Evolutionary conservation across 2,888 invertebrate species (phyloP).

Genomic region (Ectemnius cavifrons): DNA sequence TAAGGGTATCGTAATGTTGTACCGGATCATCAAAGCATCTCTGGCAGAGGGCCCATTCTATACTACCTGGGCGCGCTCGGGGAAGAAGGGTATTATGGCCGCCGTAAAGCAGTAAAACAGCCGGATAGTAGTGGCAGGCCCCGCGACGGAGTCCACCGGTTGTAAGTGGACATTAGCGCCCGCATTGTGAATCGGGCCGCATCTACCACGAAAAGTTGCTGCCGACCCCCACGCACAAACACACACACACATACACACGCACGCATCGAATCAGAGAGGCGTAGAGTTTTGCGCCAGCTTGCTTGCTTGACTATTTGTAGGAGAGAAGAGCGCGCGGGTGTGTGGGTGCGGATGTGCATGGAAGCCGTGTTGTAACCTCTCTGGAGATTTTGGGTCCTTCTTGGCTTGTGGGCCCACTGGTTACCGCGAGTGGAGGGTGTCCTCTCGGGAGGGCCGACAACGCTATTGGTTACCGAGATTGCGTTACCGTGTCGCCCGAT

Average conservation of each 20-base stretch:
- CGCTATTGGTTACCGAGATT: conserved; percentile 61
- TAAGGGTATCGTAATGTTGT: conserved; percentile 30
- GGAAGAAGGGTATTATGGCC: conserved; percentile 57
- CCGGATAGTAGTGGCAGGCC: conserved; percentile 50
- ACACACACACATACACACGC: no score
- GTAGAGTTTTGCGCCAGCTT: conserved; percentile 26
- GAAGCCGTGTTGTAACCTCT: conserved; percentile 53
- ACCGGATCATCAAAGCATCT: conserved; percentile 34
- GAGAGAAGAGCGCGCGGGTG: conserved; percentile 3
- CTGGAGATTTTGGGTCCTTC: conserved; percentile 55
- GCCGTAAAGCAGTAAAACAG: conserved; percentile 68
- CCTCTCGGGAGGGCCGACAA: conserved; percentile 39
- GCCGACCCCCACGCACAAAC: not conserved
- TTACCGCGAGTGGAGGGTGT: conserved; percentile 24
- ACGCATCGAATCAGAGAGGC: conserved; percentile 10
- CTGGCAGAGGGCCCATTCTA: conserved; percentile 14
- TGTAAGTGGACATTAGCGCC: conserved; percentile 68
- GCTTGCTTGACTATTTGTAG: conserved; percentile 5
- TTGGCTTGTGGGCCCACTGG: conserved; percentile 31
- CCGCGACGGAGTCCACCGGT: conserved; percentile 41
- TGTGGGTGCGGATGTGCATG: conserved; percentile 21
- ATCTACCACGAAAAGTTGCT: conserved; percentile 44
- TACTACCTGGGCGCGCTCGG: conserved; percentile 10
- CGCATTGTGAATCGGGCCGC: conserved; percentile 69
- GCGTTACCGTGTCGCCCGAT: conserved; percentile 52